Evolutionary conservation across 2,888 invertebrate genomes (phyloP).

Genomic region (Seira musarum): DNA sequence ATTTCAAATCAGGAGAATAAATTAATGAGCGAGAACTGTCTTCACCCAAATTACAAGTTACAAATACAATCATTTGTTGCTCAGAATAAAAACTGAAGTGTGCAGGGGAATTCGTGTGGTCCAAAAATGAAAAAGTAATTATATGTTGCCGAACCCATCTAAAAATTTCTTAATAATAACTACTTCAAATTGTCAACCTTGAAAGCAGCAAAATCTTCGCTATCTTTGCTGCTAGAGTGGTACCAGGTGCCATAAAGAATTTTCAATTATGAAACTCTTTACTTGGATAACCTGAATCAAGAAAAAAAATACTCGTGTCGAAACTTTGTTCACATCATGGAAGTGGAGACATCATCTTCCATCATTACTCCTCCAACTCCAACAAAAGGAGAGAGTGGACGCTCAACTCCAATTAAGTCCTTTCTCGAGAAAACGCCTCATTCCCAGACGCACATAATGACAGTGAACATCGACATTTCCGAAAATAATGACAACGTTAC

Average conservation of each 20-base stretch:
- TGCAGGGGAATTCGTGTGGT: neutral
- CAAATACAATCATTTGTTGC: neutral
- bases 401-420: conserved; percentile 18
- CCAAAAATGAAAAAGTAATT: neutral
- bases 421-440: conserved; percentile 36
- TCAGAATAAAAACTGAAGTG: neutral
- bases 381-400: neutral
- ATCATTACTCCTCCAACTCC: conserved; percentile 17
- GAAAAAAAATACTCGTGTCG: neutral
- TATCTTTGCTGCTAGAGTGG: neutral
- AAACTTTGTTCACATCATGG: conserved; percentile 27
- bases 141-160: conserved; percentile 16
- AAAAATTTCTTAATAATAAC: neutral
- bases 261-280: neutral
- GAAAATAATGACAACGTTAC: conserved; percentile 27
- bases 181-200: conserved; percentile 20
- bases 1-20: neutral
- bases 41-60: conserved; percentile 9
- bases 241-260: neutral
- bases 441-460: conserved; percentile 45
- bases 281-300: neutral
- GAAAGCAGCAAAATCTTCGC: neutral
- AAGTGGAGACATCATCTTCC: conserved; percentile 24
- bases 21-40: conserved; percentile 23
- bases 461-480: conserved; percentile 51